Percentiles rank a stretch among this genome's conserved stretches.
These are phyloP conservation scores for Agrypnus murinus DNA, from an alignment of 2,888 invertebrate species.

Conservation along the genomic window DNA sequence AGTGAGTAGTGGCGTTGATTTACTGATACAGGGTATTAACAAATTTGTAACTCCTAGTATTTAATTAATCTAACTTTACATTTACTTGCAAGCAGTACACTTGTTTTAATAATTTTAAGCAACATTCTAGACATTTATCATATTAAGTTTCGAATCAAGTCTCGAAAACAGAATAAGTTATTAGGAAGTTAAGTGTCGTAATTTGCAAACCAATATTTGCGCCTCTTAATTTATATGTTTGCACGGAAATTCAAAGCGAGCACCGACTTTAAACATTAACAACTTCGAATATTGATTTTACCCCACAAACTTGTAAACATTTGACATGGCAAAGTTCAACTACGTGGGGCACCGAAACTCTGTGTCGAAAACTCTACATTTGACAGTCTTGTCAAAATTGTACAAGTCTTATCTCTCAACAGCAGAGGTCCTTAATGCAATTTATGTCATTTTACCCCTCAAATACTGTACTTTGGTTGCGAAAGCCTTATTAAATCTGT, in stretches of 20 bases:
- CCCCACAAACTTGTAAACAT: constrained; percentile 42
- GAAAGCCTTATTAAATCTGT: constrained; percentile 43
- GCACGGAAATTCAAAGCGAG: constrained; percentile 26
- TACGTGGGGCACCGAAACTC: constrained; percentile 34
- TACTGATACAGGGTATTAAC: too few relatives aligned
- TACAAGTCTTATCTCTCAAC: constrained; percentile 56
- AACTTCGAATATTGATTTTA: constrained; percentile 28
- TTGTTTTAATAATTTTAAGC: too few relatives aligned
- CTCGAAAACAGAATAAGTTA: constrained; percentile 22
- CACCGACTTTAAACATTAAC: constrained; percentile 31
- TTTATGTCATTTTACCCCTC: constrained; percentile 47
- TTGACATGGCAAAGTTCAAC: constrained; percentile 40
- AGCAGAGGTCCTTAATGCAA: constrained; percentile 56
- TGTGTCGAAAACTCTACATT: constrained; percentile 43
- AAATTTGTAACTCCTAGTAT: too few relatives aligned
- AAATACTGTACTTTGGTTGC: constrained; percentile 40
- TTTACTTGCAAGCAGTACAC: too few relatives aligned
- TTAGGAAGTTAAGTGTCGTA: constrained; percentile 10
- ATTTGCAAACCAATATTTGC: constrained; percentile 28
- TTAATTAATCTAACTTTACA: too few relatives aligned
- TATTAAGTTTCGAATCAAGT: not conserved
- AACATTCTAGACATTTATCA: too few relatives aligned
- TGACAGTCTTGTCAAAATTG: constrained; percentile 57
- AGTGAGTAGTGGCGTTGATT: too few relatives aligned
- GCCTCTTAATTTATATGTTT: constrained; percentile 24